Percentiles rank a stretch among this genome's conserved stretches.
phyloP scores from a whole-genome alignment of 2,888 invertebrate species.

The Galerucella calmariensis region DNA sequence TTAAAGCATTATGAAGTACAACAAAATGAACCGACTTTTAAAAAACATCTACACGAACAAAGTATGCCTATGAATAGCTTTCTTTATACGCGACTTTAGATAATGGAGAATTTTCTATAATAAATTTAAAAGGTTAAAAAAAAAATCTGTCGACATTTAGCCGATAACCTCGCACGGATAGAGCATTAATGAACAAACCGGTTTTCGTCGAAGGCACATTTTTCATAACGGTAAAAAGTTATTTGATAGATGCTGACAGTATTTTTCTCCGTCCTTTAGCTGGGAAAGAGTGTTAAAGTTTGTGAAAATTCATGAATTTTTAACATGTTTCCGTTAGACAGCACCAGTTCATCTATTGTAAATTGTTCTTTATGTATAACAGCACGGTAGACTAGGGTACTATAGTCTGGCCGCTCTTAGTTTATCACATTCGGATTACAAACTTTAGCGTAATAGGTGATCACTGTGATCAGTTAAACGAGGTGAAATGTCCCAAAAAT shows the following conservation, averaged over 20 bases:
- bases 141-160: constrained; percentile 26
- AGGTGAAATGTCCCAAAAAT: too few species aligned
- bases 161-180: constrained; percentile 31
- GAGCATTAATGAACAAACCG: constrained; percentile 33
- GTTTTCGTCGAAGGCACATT: constrained; percentile 33
- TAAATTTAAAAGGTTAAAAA: constrained; percentile 26
- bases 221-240: constrained; percentile 38
- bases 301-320: constrained; percentile 36
- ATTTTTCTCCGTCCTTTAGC: constrained; percentile 33
- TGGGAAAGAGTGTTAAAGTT: constrained; percentile 35
- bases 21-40: neutral
- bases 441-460: too few species aligned
- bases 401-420: neutral
- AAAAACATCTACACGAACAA: neutral
- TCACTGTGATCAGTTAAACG: too few species aligned
- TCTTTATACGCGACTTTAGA: constrained; percentile 10
- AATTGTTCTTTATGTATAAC: constrained; percentile 30
- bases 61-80: constrained; percentile 9
- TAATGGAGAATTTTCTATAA: constrained; percentile 25
- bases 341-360: constrained; percentile 29
- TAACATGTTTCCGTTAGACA: constrained; percentile 32
- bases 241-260: constrained; percentile 39
- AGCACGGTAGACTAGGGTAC: neutral
- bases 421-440: too few species aligned
- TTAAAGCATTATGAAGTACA: neutral